A percentile compares a stretch with the other conserved stretches of the same genome.
These are phyloP conservation scores for Rhagonycha fulva DNA, from an alignment of 2,888 invertebrate genomes.

Conservation along the genomic window DNA sequence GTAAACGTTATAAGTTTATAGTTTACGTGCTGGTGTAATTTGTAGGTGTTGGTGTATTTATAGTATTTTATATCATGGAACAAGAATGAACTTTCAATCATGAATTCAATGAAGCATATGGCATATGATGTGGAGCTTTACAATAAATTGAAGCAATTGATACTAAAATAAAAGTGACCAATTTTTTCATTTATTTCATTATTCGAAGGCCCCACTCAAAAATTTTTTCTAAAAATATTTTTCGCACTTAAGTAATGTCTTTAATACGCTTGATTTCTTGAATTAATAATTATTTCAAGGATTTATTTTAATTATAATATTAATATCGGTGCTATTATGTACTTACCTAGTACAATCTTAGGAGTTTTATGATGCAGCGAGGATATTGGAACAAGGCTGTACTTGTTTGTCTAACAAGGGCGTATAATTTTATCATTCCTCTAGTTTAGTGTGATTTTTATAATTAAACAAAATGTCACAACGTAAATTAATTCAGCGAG, in stretches of 20 bases:
- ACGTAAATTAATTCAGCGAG: not conserved
- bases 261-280: not conserved
- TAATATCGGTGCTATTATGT: not conserved
- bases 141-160: not conserved
- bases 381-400: not conserved
- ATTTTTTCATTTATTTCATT: not conserved
- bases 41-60: not conserved
- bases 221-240: not conserved
- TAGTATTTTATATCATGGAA: not conserved
- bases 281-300: not conserved
- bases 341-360: not conserved
- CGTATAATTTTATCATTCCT: not conserved
- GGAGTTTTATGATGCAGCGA: not conserved
- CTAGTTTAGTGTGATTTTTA: not conserved
- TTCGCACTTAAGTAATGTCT: not conserved
- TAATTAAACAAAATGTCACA: not conserved
- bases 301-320: not conserved
- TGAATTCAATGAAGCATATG: not conserved
- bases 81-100: not conserved
- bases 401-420: not conserved
- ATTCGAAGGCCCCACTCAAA: not conserved
- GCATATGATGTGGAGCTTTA: not conserved
- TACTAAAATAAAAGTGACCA: not conserved
- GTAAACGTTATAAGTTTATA: not conserved
- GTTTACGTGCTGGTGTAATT: not conserved